Percentiles rank a stretch among this genome's conserved stretches.
Evolutionary conservation across 2,113 vertebrate genomes (phyloP).

Genomic region (Dasyprocta punctata): DNA sequence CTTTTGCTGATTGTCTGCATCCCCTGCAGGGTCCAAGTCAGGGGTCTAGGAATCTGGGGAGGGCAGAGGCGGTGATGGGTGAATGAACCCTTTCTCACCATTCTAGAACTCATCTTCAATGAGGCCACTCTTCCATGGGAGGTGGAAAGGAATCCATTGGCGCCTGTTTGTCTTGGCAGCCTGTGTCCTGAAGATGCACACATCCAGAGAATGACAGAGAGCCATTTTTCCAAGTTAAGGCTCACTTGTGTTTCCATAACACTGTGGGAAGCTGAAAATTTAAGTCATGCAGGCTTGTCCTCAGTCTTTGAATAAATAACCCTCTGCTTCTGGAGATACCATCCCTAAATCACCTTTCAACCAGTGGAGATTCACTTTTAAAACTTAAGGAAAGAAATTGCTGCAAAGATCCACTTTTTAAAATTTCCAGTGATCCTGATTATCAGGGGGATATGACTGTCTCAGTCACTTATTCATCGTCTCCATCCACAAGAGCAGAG

Average conservation of each 20-base stretch:
- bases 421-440: not conserved
- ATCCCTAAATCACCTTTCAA: conserved; percentile 56
- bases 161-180: conserved; percentile 69
- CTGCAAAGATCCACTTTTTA: not conserved
- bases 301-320: conserved; percentile 56
- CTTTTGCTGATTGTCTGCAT: conserved; percentile 74
- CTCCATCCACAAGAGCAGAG: not conserved
- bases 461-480: not conserved
- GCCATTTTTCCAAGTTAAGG: conserved; percentile 71
- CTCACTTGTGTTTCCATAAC: conserved; percentile 70
- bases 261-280: conserved; percentile 73
- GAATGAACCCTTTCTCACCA: conserved; percentile 63
- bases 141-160: conserved; percentile 67
- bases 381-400: conserved; percentile 51
- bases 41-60: conserved; percentile 55
- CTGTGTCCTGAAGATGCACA: conserved; percentile 56
- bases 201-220: conserved; percentile 71
- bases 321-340: conserved; percentile 57
- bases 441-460: not conserved
- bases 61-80: conserved; percentile 26
- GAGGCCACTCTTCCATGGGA: conserved; percentile 56
- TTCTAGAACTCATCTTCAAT: conserved; percentile 10
- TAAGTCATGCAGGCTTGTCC: conserved; percentile 54
- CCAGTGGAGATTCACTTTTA: conserved; percentile 21
- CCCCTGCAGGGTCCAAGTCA: conserved; percentile 40